Evolutionary conservation across 1,140 invertebrate genomes (phyloP).

Genomic region (Drosophila subpulchrella): DNA sequence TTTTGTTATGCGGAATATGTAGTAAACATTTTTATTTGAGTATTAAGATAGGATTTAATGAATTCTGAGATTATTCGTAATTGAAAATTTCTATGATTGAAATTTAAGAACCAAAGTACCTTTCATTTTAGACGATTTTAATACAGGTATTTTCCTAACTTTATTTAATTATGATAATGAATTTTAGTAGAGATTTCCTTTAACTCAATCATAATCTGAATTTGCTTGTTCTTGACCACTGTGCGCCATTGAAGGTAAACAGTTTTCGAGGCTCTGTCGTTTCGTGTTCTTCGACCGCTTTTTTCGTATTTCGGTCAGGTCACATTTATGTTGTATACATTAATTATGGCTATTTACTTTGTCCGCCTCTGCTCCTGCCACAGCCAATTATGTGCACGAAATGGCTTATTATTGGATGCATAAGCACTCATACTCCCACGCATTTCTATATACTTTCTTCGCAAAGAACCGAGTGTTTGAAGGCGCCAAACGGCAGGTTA

Average conservation of each 20-base stretch:
- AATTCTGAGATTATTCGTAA: no score
- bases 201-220: neutral
- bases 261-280: slow-evolving; percentile 33
- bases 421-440: slow-evolving; percentile 36
- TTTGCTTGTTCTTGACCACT: slow-evolving; percentile 14
- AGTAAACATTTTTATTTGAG: neutral
- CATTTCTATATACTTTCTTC: slow-evolving; percentile 11
- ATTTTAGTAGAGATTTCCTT: neutral
- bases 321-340: slow-evolving; percentile 82
- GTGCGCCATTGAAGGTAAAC: slow-evolving; percentile 59
- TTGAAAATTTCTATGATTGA: no score
- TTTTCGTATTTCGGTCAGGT: slow-evolving; percentile 77
- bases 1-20: neutral
- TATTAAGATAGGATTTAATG: neutral
- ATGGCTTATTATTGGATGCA: slow-evolving; percentile 80
- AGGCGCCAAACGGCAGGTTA: slow-evolving; percentile 64
- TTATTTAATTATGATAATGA: no score
- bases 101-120: no score
- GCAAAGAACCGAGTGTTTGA: slow-evolving; percentile 24
- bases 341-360: slow-evolving; percentile 81
- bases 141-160: no score
- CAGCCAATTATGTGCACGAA: slow-evolving; percentile 79
- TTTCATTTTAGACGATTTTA: no score
- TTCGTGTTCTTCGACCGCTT: slow-evolving; percentile 38
- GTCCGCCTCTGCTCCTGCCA: slow-evolving; percentile 40